Conservation (phyloP, 35 echinoderm and acorn worm species). For the Ophiothrix spiculata region DNA sequence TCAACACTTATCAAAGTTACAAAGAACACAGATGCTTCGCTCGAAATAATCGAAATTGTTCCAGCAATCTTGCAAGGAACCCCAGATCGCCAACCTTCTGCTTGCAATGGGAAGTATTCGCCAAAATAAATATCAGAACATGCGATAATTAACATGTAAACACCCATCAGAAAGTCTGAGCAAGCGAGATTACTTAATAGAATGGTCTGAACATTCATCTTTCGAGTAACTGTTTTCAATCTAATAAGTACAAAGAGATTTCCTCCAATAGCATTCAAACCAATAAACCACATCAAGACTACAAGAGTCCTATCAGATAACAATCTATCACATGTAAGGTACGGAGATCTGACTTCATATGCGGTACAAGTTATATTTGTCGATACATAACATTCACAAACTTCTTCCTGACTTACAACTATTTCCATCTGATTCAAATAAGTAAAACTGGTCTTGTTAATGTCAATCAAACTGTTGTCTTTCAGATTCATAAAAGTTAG, state of each 20-base stretch:
- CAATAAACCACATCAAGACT: background rate
- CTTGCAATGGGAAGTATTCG: conserved; percentile 30
- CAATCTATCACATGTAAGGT: background rate
- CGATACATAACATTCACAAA: background rate
- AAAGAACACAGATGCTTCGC: conserved; percentile 56
- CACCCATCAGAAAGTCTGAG: conserved; percentile 64
- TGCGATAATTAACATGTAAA: conserved; percentile 65
- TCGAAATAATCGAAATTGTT: conserved; percentile 45
- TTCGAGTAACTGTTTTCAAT: background rate
- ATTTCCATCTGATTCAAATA: background rate
- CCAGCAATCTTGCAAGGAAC: conserved; percentile 42
- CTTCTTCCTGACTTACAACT: background rate
- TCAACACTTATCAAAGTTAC: conserved; percentile 56
- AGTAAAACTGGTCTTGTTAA: background rate
- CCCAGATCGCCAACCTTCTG: conserved; percentile 32
- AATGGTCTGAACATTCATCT: background rate
- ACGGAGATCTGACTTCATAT: background rate
- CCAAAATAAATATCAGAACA: conserved; percentile 41
- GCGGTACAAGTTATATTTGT: background rate
- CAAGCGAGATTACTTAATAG: conserved; percentile 37
- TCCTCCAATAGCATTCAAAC: background rate
- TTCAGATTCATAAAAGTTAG: background rate
- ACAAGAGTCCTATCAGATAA: background rate
- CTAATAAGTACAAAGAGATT: background rate
- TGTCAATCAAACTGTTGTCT: background rate